Base-by-base conservation (phyloP, 2,113 vertebrate species). In the Phrynocephalus versicolor region DNA sequence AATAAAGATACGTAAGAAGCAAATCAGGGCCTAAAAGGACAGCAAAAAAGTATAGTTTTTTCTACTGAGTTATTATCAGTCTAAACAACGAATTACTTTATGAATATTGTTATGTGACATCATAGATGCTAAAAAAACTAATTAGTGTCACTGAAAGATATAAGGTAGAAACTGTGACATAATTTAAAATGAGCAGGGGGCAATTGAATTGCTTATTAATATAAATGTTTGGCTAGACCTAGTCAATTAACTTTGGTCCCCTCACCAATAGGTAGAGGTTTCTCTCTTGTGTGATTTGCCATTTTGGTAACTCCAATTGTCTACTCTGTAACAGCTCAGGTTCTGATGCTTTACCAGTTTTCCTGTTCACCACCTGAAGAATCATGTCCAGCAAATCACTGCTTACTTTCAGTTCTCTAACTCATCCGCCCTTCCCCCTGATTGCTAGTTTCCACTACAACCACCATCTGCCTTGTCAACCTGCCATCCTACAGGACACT, bases 11-110 rank as follows among this genome's bases (percentile, higher is more conserved):
- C 21, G 82, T 73, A 1, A 85, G 82, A 9, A 85, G 39, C 13
- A 79, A 84, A 33, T 58, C 67, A 84, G 30, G 13, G 19, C 4
- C 76, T 41, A 89, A 83, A 25, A 12, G 81, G 78, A 19, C 8
- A 2, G 82, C 75, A 91, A 81, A 2, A 87, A 45, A 62, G 73
- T 89, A 89, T 41, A 13, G 39, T 58, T 13, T 60, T 65, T 51
- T 64, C 33, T 64, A 33, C 58, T 41, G 8, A 18, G 33, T n/a
- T 33, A 51, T 58, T 30, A 51, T 33, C 30, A 33, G 2, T 71
- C 7, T 82, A 82, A 58, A 67, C n/a, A 71, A 58, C 57, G 18
- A 82, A 71, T 14, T 82, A 27, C 6, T 15, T 23, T 16, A 16
- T 69, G 16, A 51, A 18, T 67, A 45, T 57, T 71, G 25, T 13